These are phyloP conservation scores for Eriocheir sinensis DNA, from an alignment of 1,140 invertebrate genomes.

Conservation along the genomic window DNA sequence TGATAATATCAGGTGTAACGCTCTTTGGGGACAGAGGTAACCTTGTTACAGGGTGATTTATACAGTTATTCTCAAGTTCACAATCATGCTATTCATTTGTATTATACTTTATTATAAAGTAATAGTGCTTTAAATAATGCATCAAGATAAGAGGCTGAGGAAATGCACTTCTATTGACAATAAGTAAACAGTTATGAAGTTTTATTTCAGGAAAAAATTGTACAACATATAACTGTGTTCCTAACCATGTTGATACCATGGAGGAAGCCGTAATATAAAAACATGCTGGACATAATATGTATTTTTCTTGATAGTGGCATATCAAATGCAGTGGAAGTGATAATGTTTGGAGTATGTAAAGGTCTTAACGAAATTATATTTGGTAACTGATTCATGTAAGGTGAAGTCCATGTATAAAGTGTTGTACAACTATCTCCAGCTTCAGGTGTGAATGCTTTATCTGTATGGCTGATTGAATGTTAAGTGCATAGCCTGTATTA, in stretches of 20 bases:
- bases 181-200: constrained; percentile 3
- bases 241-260: constrained; percentile 6
- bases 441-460: constrained; percentile 25
- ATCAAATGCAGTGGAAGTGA: neutral
- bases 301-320: constrained; percentile 23
- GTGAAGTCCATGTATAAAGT: neutral
- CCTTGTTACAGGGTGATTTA: neutral
- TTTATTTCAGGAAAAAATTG: neutral
- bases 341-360: neutral
- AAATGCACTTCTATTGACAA: neutral
- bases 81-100: neutral
- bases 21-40: constrained; percentile 2
- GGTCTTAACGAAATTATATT: neutral
- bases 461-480: neutral
- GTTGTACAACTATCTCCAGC: constrained; percentile 23
- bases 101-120: constrained; percentile 20
- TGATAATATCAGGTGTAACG: constrained; percentile 20
- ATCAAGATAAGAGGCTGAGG: neutral
- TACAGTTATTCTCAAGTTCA: constrained; percentile 34
- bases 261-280: constrained; percentile 40
- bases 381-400: neutral
- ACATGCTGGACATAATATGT: constrained; percentile 14
- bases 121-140: constrained; percentile 30
- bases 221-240: constrained; percentile 33
- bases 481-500: neutral